Percentiles rank a stretch among this genome's conserved stretches.
phyloP scores from a whole-genome alignment of 2,113 vertebrate genomes.

The Alaudala cheleensis region DNA sequence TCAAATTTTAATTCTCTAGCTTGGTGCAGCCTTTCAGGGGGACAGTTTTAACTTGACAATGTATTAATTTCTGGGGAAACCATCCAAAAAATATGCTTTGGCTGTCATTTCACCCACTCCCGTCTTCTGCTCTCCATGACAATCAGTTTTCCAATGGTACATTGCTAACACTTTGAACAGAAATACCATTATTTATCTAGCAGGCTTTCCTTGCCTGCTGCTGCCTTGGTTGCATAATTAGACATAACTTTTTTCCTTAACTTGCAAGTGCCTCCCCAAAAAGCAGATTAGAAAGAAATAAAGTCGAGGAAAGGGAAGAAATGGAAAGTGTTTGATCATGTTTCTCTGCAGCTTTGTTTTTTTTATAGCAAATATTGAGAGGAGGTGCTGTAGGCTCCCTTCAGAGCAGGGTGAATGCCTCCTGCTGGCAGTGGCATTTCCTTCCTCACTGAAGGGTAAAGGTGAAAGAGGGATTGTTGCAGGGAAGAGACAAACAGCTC shows the following conservation, averaged over 20 bases:
- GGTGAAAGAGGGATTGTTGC: background rate
- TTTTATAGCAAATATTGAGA: background rate
- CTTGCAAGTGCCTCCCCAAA: background rate
- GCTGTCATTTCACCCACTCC: background rate
- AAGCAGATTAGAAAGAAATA: background rate
- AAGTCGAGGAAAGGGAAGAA: background rate
- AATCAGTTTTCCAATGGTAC: background rate
- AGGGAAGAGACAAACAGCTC: background rate
- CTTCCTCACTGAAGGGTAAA: background rate
- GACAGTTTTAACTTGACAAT: background rate
- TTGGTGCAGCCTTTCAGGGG: background rate
- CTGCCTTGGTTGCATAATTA: background rate
- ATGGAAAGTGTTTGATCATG: background rate
- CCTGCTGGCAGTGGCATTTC: background rate
- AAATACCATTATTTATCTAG: background rate
- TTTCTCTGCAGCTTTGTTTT: background rate
- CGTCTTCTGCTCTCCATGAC: background rate
- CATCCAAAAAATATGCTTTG: background rate
- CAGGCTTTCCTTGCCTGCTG: accelerated
- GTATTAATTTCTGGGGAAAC: background rate
- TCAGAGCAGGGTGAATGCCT: background rate
- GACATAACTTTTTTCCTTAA: background rate
- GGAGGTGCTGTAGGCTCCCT: background rate
- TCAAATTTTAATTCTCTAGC: background rate
- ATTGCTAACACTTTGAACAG: background rate